Evolutionary conservation across 2,888 invertebrate species (phyloP).

Genomic region (Pterostichus niger): DNA sequence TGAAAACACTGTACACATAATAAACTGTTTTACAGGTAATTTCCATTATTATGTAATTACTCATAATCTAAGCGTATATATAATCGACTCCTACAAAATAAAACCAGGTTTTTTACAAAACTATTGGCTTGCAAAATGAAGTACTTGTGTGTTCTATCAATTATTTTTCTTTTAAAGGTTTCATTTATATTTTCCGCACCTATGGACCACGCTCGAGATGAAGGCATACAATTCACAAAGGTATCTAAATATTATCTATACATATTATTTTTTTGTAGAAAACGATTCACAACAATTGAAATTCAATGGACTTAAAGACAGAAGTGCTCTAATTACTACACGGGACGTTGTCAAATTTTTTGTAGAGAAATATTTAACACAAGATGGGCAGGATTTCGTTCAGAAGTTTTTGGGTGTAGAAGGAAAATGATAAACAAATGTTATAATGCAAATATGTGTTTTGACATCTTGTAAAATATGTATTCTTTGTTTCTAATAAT

Average conservation of each 20-base stretch:
- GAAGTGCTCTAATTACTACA: constrained; percentile 9
- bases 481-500: too few relatives aligned
- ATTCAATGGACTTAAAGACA: background rate
- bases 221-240: background rate
- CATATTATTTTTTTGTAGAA: background rate
- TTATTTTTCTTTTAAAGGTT: constrained; percentile 7
- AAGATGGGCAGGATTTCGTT: constrained; percentile 7
- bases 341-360: background rate
- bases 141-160: background rate
- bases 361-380: constrained; percentile 34
- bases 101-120: background rate
- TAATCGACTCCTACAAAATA: too few relatives aligned
- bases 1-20: too few relatives aligned
- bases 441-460: background rate
- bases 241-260: background rate
- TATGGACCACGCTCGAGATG: background rate
- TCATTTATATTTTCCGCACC: constrained; percentile 26
- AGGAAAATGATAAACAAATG: background rate
- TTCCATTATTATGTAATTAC: too few relatives aligned
- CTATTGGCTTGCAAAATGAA: constrained; percentile 20
- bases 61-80: too few relatives aligned
- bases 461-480: background rate
- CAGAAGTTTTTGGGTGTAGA: background rate
- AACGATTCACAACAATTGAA: background rate
- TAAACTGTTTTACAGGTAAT: too few relatives aligned